Conservation (phyloP, 2,797 vertebrate species). For the Sebastes diploproa region DNA sequence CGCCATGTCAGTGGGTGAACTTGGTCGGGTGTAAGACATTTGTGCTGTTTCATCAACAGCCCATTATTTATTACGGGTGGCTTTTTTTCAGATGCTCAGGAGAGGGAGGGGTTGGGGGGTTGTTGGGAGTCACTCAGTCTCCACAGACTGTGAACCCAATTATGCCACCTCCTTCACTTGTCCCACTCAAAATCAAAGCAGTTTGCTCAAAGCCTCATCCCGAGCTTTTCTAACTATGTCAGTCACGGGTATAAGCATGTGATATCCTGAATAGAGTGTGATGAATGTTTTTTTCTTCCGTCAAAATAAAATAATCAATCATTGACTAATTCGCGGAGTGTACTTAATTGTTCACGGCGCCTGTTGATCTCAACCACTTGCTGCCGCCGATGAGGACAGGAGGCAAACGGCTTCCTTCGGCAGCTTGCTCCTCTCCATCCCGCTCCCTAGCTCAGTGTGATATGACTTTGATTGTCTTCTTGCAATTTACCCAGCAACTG, state of each 20-base stretch:
- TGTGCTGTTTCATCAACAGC: constrained; percentile 61
- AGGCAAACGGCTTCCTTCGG: constrained; percentile 48
- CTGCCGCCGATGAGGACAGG: constrained; percentile 27
- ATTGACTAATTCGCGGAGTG: constrained; percentile 39
- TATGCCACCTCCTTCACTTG: constrained; percentile 53
- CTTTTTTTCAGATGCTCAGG: constrained; percentile 17
- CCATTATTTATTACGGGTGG: constrained; percentile 49
- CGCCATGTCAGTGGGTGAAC: constrained; percentile 50
- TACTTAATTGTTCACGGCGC: constrained; percentile 45
- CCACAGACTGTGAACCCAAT: constrained; percentile 46
- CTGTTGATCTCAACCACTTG: constrained; percentile 53
- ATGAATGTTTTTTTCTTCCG: constrained; percentile 4
- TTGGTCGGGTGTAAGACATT: constrained; percentile 50
- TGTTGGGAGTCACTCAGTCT: constrained; percentile 40
- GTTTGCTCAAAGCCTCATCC: constrained; percentile 25
- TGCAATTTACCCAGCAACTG: constrained; percentile 73
- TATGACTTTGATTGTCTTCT: constrained; percentile 72
- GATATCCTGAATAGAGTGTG: constrained; percentile 17
- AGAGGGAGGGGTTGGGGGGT: not conserved
- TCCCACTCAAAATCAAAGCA: constrained; percentile 48
- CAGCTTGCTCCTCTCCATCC: constrained; percentile 40
- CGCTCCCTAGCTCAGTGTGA: constrained; percentile 58
- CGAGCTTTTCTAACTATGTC: constrained; percentile 26
- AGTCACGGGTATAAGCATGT: constrained; percentile 15
- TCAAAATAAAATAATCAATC: constrained; percentile 31